Percentiles rank a stretch among this genome's conserved stretches.
Evolutionary conservation across 2,113 vertebrate genomes (phyloP).

Genomic region (Ictalurus punctatus): DNA sequence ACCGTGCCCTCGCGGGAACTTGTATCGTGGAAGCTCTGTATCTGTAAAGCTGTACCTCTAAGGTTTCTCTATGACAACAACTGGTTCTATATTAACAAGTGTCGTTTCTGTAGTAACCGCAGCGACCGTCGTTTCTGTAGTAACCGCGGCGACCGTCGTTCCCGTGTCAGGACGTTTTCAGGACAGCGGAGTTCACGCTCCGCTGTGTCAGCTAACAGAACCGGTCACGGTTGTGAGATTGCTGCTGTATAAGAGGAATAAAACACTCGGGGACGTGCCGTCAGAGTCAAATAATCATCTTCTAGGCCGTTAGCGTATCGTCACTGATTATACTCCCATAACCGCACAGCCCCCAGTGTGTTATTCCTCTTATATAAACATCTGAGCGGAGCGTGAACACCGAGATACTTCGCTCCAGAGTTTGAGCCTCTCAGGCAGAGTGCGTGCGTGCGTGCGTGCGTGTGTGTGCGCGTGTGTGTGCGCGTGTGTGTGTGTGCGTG

Average conservation of each 20-base stretch:
- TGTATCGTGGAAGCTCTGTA: neutral
- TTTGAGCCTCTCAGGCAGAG: neutral
- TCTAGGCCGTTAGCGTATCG: neutral
- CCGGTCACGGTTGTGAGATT: too few relatives aligned
- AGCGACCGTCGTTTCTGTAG: neutral
- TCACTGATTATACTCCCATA: neutral
- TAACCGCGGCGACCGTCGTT: neutral
- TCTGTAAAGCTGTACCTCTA: neutral
- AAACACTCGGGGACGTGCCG: neutral
- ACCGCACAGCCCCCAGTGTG: neutral
- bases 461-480: neutral
- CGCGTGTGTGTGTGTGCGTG: slow-evolving; percentile 3
- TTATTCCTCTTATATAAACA: neutral
- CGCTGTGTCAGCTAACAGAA: neutral
- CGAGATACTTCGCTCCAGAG: neutral
- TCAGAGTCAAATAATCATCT: neutral
- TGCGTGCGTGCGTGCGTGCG: neutral
- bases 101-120: neutral
- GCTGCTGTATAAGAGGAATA: neutral
- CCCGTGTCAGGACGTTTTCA: neutral
- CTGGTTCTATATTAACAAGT: neutral
- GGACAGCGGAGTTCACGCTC: neutral
- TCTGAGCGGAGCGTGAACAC: neutral
- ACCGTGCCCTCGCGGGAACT: neutral
- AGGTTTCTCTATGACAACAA: neutral